A percentile compares a stretch with the other conserved stretches of the same genome.
Conservation (phyloP, 2,113 vertebrate species). For the Thalassarche chlororhynchos region DNA sequence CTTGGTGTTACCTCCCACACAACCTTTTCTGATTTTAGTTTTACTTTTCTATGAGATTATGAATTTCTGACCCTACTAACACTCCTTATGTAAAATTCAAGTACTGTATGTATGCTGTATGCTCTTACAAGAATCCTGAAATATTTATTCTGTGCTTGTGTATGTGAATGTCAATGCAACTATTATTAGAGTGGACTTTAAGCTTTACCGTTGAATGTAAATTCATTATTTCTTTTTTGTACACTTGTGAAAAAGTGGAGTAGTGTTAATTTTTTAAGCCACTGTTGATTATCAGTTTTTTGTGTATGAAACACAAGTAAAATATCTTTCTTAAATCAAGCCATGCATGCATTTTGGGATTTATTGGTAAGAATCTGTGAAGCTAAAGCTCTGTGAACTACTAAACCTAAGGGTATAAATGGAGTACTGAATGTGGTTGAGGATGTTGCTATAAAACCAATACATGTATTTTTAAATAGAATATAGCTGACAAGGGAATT, state of each 20-base stretch:
- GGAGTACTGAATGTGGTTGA: conserved; percentile 18
- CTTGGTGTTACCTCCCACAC: conserved; percentile 73
- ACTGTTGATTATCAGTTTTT: conserved; percentile 78
- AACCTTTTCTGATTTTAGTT: conserved; percentile 71
- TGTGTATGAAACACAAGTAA: conserved; percentile 86
- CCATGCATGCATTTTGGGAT: conserved; percentile 76
- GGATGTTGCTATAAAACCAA: conserved; percentile 7
- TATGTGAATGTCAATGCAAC: conserved; percentile 86
- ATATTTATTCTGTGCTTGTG: conserved; percentile 87
- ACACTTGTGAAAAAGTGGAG: conserved; percentile 83
- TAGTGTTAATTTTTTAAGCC: conserved; percentile 80
- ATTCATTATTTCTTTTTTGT: conserved; percentile 83
- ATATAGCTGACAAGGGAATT: conserved; percentile 15
- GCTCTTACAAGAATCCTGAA: conserved; percentile 82
- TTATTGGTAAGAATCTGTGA: conserved; percentile 72
- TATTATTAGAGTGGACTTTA: conserved; percentile 84
- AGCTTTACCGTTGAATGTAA: conserved; percentile 87
- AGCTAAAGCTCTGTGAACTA: conserved; percentile 53
- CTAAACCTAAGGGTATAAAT: conserved; percentile 49
- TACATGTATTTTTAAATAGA: conserved; percentile 54
- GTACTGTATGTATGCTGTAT: conserved; percentile 86
- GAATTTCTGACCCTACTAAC: conserved; percentile 75
- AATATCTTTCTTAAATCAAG: conserved; percentile 85
- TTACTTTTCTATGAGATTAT: conserved; percentile 77
- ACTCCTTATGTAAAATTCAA: conserved; percentile 78